Conservation (phyloP, 2,797 vertebrate genomes). For the Gadopsis marmoratus region DNA sequence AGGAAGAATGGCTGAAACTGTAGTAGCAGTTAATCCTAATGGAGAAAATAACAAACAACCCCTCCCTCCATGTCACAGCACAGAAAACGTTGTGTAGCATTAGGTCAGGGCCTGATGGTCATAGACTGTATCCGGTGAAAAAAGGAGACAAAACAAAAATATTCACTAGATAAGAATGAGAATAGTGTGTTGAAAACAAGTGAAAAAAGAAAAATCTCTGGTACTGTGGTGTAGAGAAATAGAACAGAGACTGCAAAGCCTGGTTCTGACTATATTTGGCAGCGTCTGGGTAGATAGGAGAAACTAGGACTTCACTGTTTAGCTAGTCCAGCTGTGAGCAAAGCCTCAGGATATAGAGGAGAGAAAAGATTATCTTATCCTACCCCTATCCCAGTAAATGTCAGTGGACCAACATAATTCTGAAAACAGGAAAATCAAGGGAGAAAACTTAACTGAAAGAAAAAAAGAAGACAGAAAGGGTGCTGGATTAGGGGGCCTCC, state of each 20-base stretch:
- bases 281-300: slow-evolving; percentile 6
- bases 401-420: slow-evolving; percentile 46
- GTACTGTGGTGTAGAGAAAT: background rate
- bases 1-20: background rate
- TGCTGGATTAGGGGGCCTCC: slow-evolving; percentile 80
- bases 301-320: slow-evolving; percentile 1
- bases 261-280: slow-evolving; percentile 16
- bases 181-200: slow-evolving; percentile 12
- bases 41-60: slow-evolving; percentile 12
- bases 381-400: slow-evolving; percentile 11
- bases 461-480: slow-evolving; percentile 60
- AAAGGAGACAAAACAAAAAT: slow-evolving; percentile 7
- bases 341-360: slow-evolving; percentile 24
- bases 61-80: background rate
- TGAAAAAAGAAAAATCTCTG: slow-evolving; percentile 6
- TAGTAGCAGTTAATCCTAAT: background rate
- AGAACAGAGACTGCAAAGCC: slow-evolving; percentile 10
- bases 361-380: slow-evolving; percentile 28
- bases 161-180: background rate
- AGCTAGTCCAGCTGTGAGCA: slow-evolving; percentile 39
- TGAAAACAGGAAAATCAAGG: slow-evolving; percentile 32
- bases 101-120: slow-evolving; percentile 15
- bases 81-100: background rate
- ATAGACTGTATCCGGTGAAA: slow-evolving; percentile 16
- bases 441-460: slow-evolving; percentile 43